Evolutionary conservation across 2,888 invertebrate genomes (phyloP), one percentile per base, ranked within the genome.

Genomic region (Tachina fera): DNA sequence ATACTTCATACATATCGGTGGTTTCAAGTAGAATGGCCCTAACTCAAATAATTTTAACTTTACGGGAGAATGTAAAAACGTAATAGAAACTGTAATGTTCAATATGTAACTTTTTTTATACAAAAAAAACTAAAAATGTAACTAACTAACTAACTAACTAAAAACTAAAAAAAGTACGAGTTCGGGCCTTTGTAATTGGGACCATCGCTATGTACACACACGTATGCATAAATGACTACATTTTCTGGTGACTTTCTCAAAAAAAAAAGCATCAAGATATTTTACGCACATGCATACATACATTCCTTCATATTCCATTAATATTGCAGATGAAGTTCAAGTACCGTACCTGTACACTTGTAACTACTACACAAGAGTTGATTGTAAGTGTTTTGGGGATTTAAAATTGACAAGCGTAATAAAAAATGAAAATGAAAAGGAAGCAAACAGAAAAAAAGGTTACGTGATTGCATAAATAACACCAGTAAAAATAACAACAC

Each of bases 361-460:
- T 65, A 39, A 43, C 13, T 16, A 9, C 19, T n/a, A n/a, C 58
- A 49, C 51, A 31, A 31, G 41, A 67, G 45, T 56, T 56, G 74
- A 68, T 58, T 81, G 81, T 53, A 67, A 76, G 53, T 56, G 78
- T 81, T 78, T 82, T 85, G 78, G 78, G 84, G 78, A 82, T 82
- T 87, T 81, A 78, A 70, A 78, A 84, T 84, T 84, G 84, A 75
- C 84, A 87, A 71, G 75, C 51, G 60, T 78, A 75, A 72, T 58
- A 83, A 39, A 75, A 76, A 68, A 60, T 31, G 0, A 60, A 70
- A 70, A 9, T n/a, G 41, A 53, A 65, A 56, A 41, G n/a, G 22
- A 80, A n/a, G 9, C 49, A 22, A 72, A 16, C 6, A 56, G 65
- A 65, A 47, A 63, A 47, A 58, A 72, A 56, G 76, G 67, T 79